Evolutionary conservation across 2,888 invertebrate genomes (phyloP), one percentile per base, ranked within the genome.

Genomic region (Meloe dianella): DNA sequence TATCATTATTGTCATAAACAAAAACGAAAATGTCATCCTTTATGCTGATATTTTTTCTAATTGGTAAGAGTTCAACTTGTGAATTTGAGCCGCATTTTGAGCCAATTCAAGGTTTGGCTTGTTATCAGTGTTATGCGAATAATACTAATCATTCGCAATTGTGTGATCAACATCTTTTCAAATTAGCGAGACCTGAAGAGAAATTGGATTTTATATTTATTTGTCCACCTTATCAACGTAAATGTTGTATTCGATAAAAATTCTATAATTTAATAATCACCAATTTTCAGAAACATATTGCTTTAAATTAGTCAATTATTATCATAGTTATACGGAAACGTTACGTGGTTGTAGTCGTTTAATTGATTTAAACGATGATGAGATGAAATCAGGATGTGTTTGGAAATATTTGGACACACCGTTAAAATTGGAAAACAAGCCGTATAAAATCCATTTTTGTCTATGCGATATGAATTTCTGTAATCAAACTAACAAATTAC

Each of bases 71-170:
- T 27, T 14, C 12, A 20, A 17, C 57, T 1, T 8, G 7, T 14
- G 58, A 32, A 35, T 38, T 69, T 22, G 54, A 65, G n/a, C 70
- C 69, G 6, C 63, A 70, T 30, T 41, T 67, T 41, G 60, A 69
- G 27, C 29, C 32, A 14, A 57, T 68, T 51, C 47, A 63, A 14
- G 61, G 65, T n/a, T 60, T 72, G 41, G 54, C 66, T 29, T 77
- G 77, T 63, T 77, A 76, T 60, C 73, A 74, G 47, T 77, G 77
- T 60, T 35, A 60, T 12, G 72, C 73, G 5, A 61, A 68, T 30
- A 71, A 61, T 57, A 68, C 61, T 9, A 70, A 70, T 30, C 24
- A 67, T 12, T n/a, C 65, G 17, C 65, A 71, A 22, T 58, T 70
- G 9, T 77, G 77, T 60, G 71, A 76, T 57, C 65, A 69, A 8